A percentile compares a stretch with the other conserved stretches of the same genome.
Evolutionary conservation across 2,797 vertebrate genomes (phyloP).

Genomic region (Etheostoma nigrum): DNA sequence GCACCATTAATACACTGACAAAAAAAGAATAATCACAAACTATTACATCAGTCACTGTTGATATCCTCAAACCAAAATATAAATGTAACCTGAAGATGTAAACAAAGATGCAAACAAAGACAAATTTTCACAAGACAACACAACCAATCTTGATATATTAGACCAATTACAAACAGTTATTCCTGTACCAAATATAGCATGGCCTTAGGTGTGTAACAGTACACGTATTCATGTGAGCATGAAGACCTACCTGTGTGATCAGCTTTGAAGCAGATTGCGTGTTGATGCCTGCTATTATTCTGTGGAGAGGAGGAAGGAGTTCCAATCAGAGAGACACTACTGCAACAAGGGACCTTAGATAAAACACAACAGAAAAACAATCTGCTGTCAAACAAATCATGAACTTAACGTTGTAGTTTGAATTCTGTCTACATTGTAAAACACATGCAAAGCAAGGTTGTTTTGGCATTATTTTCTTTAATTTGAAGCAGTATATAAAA

Average conservation of each 20-base stretch:
- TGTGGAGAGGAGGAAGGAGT: constrained; percentile 41
- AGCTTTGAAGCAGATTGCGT: constrained; percentile 45
- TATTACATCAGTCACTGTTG: neutral
- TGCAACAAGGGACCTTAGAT: constrained; percentile 69
- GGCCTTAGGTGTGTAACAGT: neutral
- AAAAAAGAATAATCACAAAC: neutral
- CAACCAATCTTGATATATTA: neutral
- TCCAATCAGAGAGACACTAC: constrained; percentile 56
- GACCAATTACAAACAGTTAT: neutral
- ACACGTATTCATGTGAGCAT: neutral
- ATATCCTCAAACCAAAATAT: neutral
- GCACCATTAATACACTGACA: neutral
- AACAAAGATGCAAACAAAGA: neutral
- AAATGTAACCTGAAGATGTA: neutral
- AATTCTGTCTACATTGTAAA: neutral
- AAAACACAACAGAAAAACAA: constrained; percentile 25
- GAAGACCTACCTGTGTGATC: constrained; percentile 61
- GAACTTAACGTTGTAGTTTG: neutral
- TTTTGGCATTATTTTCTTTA: neutral
- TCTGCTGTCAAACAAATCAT: neutral
- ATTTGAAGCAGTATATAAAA: constrained; percentile 12
- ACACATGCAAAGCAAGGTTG: neutral
- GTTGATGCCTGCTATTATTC: constrained; percentile 32
- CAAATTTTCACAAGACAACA: neutral
- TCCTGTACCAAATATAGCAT: neutral